Evolutionary conservation across 2,113 vertebrate genomes (phyloP), one percentile per base, ranked within the genome.

Genomic region (Murina feae): DNA sequence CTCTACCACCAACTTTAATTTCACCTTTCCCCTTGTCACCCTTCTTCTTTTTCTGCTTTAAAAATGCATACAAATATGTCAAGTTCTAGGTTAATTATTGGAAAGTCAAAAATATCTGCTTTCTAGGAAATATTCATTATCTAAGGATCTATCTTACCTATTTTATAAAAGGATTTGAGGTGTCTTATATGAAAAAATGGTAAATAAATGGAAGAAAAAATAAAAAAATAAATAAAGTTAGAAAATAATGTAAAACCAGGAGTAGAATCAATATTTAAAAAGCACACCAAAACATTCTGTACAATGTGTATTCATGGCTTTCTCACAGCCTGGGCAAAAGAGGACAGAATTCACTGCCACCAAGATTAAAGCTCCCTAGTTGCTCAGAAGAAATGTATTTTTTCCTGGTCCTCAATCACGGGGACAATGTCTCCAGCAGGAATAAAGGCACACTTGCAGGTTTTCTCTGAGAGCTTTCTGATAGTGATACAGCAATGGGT

Each of bases 381-480:
- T 69, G 20, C 16, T 42, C 69, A 68, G 53, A 71, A 86, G 21
- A 49, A 89, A 12, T 47, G 32, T 18, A 69, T 83, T 30, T 69
- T 83, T 93, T 60, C 55, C 39, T 81, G 20, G 9, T 55, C 87
- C 28, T 83, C 75, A 47, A 1, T 83, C 32, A 58, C 13, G 39
- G 32, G 14, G 17, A 86, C 1, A 28, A 1, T 72, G 79, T 91
- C 37, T 93, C 44, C 18, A 74, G 63, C 18, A 21, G 30, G 13
- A 35, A 51, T 82, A 91, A 71, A 88, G 51, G 35, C 37, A 94
- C 32, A n/a, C 32, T 28, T 28, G 18, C 0, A 55, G 32, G 10
- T 23, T 95, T 91, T 78, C 76, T 49, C 7, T 28, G 42, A 94
- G 79, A 63, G 5, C 44, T 96, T 95, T 44, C 63, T 58, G 68